Evolutionary conservation across 2,888 invertebrate genomes (phyloP), one percentile per base, ranked within the genome.

Genomic region (Cryptus armator): DNA sequence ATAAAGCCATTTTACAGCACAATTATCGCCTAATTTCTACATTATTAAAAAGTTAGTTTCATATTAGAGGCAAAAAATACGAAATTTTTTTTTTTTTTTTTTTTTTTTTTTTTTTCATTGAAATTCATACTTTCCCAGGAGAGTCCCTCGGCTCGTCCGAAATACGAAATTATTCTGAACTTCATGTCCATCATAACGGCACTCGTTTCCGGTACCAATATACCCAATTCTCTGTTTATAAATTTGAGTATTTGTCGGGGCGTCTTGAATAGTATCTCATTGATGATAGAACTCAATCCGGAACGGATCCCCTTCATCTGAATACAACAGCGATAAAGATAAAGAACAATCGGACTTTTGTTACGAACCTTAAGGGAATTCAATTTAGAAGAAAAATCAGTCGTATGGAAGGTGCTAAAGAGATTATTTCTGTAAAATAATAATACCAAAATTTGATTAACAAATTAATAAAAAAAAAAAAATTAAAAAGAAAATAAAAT

Each of bases 111-210:
- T 51, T 14, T 37, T 62, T 53, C 59, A 24, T 64, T 67, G 19
- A 59, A 64, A 48, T 82, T 72, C 94, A 94, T 94, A 96, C 96
- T 96, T 91, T 95, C 93, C 95, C 95, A 96, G 66, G 92, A 92
- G 88, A 95, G 94, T 85, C 95, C 95, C 59, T 95, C 94, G 12
- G 92, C 91, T 88, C 96, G 95, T 48, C 96, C 96, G 82, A 96
- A 94, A 74, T 95, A 94, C 94, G 96, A 96, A 86, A 96, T 94
- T 10, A 96, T 94, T 83, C 95, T 95, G 90, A 95, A 96, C 89
- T 96, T 96, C 74, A 96, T 93, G 90, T 96, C 96, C 43, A 96
- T 92, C 71, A 95, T 94, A 66, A 96, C 95, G 92, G 96, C 95
- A 92, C 96, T 96, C 24, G 94, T 95, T 67, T 93, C 93, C 9